Base-by-base conservation (phyloP, 2,797 vertebrate species). In the Schizopygopsis malacanthus region DNA sequence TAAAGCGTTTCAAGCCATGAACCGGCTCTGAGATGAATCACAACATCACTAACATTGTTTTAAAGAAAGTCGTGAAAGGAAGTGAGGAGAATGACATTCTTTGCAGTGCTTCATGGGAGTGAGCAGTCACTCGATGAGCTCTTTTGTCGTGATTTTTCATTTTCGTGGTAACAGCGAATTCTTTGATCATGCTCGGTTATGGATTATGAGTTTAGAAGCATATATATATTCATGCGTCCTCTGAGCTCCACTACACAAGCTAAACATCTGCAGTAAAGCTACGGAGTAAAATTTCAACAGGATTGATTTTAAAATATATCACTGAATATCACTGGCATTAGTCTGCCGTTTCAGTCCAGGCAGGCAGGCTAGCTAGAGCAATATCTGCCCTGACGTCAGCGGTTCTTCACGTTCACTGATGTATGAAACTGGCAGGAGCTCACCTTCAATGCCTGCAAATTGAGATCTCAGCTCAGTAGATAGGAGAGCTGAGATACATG, bases 381-480 rank as follows among this genome's bases (percentile, higher is more conserved):
- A 50, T 79, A 72, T 85, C 76, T 79, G 15, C 47, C 15, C 63
- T 72, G 83, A 79, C 20, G 76, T 79, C 76, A 84, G 37, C 4
- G 37, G 59, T 52, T 54, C 67, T 50, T 41, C 76, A 50, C 41
- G 20, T 41, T 79, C 52, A 50, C 52, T 72, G 25, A 85, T 85
- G 67, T 79, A 59, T 71, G 65, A 85, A 79, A 61, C 67, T 85
- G 83, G 52, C 63, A 39, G 41, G 65, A 79, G 63, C n/a, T 78
- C 63, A 33, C 73, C n/a, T 69, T 54, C 22, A 59, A 45, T 77
- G 43, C 20, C 33, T 84, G 37, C 9, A 41, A 77, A 67, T 41
- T 84, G 82, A 77, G 45, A 63, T 65, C 6, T 73, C 52, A 33
- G 79, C 79, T 59, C 25, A 43, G 33, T 25, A 50, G 22, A 77